Base-by-base conservation (phyloP, 2,888 invertebrate species). In the Amphipoea lucens region DNA sequence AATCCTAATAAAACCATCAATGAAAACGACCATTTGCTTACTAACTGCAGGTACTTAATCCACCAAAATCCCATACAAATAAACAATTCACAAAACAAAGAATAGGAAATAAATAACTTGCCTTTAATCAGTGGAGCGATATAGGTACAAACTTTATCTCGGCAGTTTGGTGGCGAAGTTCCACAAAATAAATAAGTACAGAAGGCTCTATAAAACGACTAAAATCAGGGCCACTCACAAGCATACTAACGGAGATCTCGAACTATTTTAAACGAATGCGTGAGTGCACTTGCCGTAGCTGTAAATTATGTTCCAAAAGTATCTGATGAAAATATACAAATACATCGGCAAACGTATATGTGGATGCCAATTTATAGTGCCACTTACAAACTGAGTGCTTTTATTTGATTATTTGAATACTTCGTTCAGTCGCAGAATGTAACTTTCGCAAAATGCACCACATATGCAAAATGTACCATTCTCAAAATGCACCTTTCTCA, bases 131-230 rank as follows among this genome's bases (percentile, higher is more conserved):
- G 80, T 57, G 74, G 60, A 74, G 65, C 78, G 69, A 73, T 83
- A 77, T 76, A n/a, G n/a, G n/a, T n/a, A 86, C 77, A 78, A 80
- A 84, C 67, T 87, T 88, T 86, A 86, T 86, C 88, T 78, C 72
- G 65, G 70, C 76, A 70, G 75, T 82, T 87, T 78, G 73, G 78
- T 79, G 78, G 84, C 66, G n/a, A 76, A 84, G 76, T 71, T 72
- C 67, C 45, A 60, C 40, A 4, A 14, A 36, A 40, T 20, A 79
- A 4, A 20, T 51, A 5, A 3, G 1, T 7, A 1, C 36, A 81
- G 74, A 81, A 79, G 73, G 14, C 1, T 36, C 1, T 14, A 4
- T 12, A 51, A 6, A 40, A 42, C 1, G 6, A 20, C 4, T 2
- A 4, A 40, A 40, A 57, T 40, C n/a, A 17, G n/a, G 2, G 11